Conservation (phyloP, 2,113 vertebrate genomes). For the Geococcyx californianus region DNA sequence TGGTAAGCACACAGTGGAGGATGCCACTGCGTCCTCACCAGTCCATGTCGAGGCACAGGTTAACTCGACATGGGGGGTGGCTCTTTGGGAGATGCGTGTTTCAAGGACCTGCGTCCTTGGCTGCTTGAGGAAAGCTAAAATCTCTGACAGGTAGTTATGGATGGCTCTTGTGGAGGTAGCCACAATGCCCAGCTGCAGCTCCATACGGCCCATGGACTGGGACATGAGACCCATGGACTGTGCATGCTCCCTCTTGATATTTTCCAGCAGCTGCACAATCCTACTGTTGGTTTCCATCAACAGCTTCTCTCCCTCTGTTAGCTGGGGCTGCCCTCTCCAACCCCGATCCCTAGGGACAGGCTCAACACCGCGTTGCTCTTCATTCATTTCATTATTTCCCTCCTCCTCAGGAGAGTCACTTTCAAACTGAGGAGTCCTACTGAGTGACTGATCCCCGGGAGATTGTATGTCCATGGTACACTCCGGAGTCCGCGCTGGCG, state of each 20-base stretch:
- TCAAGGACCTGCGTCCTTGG: slow-evolving; percentile 73
- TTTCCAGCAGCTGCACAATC: slow-evolving; percentile 77
- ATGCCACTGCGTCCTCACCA: slow-evolving; percentile 74
- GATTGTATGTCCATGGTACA: slow-evolving; percentile 74
- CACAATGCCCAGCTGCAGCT: slow-evolving; percentile 77
- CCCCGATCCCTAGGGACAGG: slow-evolving; percentile 76
- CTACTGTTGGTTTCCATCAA: slow-evolving; percentile 78
- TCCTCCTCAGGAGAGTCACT: slow-evolving; percentile 77
- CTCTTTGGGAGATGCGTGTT: slow-evolving; percentile 76
- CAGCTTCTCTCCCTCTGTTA: slow-evolving; percentile 75
- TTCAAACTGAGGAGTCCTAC: slow-evolving; percentile 77
- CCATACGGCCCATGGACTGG: slow-evolving; percentile 75
- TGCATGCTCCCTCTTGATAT: slow-evolving; percentile 77
- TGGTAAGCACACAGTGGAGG: slow-evolving; percentile 74
- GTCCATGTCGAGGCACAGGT: slow-evolving; percentile 75
- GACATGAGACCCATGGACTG: slow-evolving; percentile 77
- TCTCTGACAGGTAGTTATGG: slow-evolving; percentile 77
- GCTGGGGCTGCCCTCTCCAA: slow-evolving; percentile 75
- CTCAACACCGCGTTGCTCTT: slow-evolving; percentile 74
- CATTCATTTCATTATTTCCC: slow-evolving; percentile 74
- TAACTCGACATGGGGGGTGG: slow-evolving; percentile 74
- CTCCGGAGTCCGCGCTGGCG: slow-evolving; percentile 70
- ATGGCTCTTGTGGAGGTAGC: slow-evolving; percentile 78
- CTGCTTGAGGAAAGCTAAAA: slow-evolving; percentile 76
- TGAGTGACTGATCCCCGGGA: slow-evolving; percentile 72